Evolutionary conservation across 1,140 invertebrate genomes (phyloP).

Genomic region (Myzus persicae): DNA sequence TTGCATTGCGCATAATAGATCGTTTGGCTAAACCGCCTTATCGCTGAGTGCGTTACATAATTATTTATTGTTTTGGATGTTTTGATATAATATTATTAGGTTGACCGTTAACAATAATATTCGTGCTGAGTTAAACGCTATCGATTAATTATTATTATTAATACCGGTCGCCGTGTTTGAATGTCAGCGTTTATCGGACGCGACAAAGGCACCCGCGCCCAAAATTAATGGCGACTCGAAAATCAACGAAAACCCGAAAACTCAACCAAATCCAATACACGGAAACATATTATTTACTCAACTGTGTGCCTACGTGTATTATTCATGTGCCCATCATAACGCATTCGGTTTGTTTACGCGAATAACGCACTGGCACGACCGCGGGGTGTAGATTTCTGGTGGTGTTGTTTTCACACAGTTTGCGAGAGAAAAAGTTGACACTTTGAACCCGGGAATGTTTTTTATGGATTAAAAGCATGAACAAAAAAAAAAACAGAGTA

Average conservation of each 20-base stretch:
- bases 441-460: not conserved
- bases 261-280: not conserved
- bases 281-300: not conserved
- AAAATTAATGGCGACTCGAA: not conserved
- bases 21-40: not conserved
- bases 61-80: not conserved
- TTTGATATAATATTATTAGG: not conserved
- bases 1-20: not conserved
- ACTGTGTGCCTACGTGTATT: not conserved
- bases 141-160: not conserved
- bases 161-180: not conserved
- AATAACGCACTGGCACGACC: not conserved
- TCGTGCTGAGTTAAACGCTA: not conserved
- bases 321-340: not conserved
- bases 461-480: slow-evolving; percentile 18
- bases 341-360: not conserved
- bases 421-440: not conserved
- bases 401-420: not conserved
- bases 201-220: not conserved
- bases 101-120: not conserved
- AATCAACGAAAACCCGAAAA: not conserved
- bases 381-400: not conserved
- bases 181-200: not conserved
- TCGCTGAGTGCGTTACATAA: not conserved
- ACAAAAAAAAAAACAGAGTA: not conserved